Conservation (phyloP, 2,113 vertebrate species). For the Chaetops frenatus region DNA sequence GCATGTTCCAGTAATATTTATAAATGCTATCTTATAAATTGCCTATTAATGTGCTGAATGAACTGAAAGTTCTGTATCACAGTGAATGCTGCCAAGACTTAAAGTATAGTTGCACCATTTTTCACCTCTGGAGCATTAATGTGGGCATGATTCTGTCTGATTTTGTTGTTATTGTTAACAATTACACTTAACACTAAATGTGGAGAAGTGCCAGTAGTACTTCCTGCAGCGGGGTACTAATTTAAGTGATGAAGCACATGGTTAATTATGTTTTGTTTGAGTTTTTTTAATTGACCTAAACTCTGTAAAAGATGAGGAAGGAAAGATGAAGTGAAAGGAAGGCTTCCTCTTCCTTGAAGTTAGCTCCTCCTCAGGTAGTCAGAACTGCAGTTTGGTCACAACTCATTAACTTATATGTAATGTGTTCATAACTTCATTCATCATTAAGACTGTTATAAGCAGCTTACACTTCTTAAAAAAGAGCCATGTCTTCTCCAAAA, state of each 20-base stretch:
- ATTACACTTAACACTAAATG: not conserved
- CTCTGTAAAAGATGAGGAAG: not conserved
- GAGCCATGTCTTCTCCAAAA: not conserved
- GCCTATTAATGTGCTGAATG: not conserved
- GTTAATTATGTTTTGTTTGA: not conserved
- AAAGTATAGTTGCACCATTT: not conserved
- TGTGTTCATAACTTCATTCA: not conserved
- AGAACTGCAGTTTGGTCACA: not conserved
- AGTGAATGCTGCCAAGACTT: not conserved
- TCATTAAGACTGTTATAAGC: not conserved
- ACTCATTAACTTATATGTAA: not conserved
- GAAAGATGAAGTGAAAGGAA: not conserved
- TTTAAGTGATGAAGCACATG: not conserved
- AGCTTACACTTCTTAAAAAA: not conserved
- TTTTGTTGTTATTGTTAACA: not conserved
- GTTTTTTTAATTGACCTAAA: not conserved
- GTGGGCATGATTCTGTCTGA: not conserved
- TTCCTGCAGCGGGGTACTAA: rapidly evolving
- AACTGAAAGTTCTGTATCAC: not conserved
- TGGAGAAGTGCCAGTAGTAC: not conserved
- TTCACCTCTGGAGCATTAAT: not conserved
- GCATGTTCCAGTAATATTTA: not conserved
- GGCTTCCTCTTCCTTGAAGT: not conserved
- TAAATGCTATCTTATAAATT: not conserved
- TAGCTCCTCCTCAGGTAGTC: not conserved